A percentile compares a stretch with the other conserved stretches of the same genome.
phyloP scores from a whole-genome alignment of 2,888 invertebrate genomes.

The Heliconius ethilla region DNA sequence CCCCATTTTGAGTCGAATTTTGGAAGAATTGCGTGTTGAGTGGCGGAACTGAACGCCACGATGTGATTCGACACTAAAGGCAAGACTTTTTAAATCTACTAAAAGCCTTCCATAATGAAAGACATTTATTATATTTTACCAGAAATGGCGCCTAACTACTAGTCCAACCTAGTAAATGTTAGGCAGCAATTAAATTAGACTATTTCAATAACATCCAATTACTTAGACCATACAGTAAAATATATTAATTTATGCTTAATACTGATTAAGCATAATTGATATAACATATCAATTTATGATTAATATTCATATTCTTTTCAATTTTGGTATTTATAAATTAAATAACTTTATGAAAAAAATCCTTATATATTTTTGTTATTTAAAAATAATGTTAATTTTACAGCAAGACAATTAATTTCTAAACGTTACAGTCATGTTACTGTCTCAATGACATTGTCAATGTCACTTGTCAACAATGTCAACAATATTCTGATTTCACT shows the following conservation, averaged over 20 bases:
- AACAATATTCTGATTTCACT: constrained; percentile 46
- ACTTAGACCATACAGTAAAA: not conserved
- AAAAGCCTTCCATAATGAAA: too few species aligned
- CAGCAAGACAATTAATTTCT: constrained; percentile 32
- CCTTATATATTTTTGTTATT: too few species aligned
- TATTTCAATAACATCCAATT: not conserved
- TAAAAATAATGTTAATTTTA: not conserved
- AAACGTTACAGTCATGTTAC: constrained; percentile 31
- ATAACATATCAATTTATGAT: not conserved
- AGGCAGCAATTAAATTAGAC: not conserved
- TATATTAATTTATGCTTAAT: too few species aligned
- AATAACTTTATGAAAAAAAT: not conserved
- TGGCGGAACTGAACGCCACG: too few species aligned
- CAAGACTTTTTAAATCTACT: too few species aligned
- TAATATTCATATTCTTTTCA: not conserved
- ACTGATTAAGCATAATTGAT: too few species aligned
- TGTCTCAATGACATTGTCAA: constrained; percentile 32
- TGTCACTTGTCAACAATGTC: constrained; percentile 46
- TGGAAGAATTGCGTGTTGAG: too few species aligned
- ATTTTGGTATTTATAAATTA: not conserved
- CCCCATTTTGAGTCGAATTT: too few species aligned
- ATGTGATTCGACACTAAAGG: too few species aligned
- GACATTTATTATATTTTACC: too few species aligned
- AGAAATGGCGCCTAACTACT: not conserved
- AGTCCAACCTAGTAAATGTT: not conserved